Conservation (phyloP, 2,113 vertebrate genomes). For the Sebastes schlegelii region DNA sequence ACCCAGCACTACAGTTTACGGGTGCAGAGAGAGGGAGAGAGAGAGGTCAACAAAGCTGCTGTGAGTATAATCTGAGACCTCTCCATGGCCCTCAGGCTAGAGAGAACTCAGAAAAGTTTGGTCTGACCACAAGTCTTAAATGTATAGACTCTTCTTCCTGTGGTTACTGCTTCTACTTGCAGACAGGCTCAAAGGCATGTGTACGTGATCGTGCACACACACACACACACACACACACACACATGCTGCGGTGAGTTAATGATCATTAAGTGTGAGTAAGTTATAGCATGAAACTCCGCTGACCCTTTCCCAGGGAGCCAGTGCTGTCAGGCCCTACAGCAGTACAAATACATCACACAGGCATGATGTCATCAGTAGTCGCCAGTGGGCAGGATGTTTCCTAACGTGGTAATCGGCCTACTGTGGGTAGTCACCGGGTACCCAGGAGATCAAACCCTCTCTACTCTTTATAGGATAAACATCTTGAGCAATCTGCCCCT, state of each 20-base stretch:
- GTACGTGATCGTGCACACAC: not conserved
- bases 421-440: conserved; percentile 74
- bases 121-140: conserved; percentile 65
- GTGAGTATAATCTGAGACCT: conserved; percentile 38
- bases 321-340: conserved; percentile 58
- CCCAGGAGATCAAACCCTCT: conserved; percentile 71
- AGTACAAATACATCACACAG: conserved; percentile 74
- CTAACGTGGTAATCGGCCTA: conserved; percentile 76
- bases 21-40: conserved; percentile 58
- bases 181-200: conserved; percentile 35
- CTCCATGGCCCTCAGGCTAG: conserved; percentile 13
- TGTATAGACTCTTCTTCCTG: conserved; percentile 69
- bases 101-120: conserved; percentile 48
- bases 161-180: conserved; percentile 49
- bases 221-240: conserved; percentile 12
- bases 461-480: conserved; percentile 76
- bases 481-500: conserved; percentile 68
- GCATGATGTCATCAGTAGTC: conserved; percentile 80
- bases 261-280: conserved; percentile 67
- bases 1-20: conserved; percentile 60
- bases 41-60: conserved; percentile 55
- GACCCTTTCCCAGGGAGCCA: conserved; percentile 67
- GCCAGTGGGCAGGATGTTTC: conserved; percentile 79
- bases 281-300: conserved; percentile 74
- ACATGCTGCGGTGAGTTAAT: conserved; percentile 58